Percentiles rank a stretch among this genome's conserved stretches.
phyloP scores from a whole-genome alignment of 1,140 invertebrate genomes.

The Octopus bimaculoides region DNA sequence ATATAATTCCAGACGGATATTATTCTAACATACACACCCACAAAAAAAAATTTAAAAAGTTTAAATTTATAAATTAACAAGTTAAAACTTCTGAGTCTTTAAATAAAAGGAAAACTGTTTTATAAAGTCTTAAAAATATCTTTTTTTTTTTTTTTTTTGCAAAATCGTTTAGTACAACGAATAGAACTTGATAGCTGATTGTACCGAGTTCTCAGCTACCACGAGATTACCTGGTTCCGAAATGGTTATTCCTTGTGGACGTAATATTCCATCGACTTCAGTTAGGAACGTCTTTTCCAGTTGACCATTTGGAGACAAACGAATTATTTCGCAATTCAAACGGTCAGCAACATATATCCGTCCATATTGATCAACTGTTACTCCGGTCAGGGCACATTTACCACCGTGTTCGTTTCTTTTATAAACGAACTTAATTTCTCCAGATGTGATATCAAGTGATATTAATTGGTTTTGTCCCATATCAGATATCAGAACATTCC shows the following conservation, averaged over 20 bases:
- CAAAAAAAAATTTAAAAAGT: too few species aligned
- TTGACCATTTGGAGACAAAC: background rate
- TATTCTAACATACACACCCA: too few species aligned
- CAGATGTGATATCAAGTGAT: background rate
- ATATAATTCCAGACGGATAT: too few species aligned
- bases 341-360: background rate
- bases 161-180: background rate
- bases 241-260: background rate
- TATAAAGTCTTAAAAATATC: too few species aligned
- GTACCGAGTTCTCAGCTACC: background rate
- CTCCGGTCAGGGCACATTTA: background rate
- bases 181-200: background rate
- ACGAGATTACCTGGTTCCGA: background rate
- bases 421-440: background rate
- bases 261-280: background rate
- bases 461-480: background rate
- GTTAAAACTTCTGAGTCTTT: too few species aligned
- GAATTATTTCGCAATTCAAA: conserved; percentile 8
- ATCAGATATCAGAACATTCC: background rate
- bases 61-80: too few species aligned
- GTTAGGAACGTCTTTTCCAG: background rate
- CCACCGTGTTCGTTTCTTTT: background rate
- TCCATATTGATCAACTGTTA: background rate
- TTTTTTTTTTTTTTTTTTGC: too few species aligned
- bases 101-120: too few species aligned